Evolutionary conservation across 2,113 vertebrate species (phyloP), one percentile per base, ranked within the genome.

Genomic region (Phylloscopus whistleri): DNA sequence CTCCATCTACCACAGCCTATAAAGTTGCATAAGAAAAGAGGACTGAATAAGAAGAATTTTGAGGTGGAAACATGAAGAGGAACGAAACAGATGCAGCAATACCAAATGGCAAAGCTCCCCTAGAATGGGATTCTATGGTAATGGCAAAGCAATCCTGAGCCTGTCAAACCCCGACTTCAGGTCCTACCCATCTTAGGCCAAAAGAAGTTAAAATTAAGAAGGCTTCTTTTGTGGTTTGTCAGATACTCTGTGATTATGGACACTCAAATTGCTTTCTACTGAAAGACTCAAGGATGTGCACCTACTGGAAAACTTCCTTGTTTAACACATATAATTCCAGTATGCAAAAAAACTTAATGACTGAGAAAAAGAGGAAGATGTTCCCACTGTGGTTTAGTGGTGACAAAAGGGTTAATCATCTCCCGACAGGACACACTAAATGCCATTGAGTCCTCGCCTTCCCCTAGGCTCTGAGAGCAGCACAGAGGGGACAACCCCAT

Each of bases 311-410:
- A 86, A 89, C 94, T 96, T 95, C 95, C 94, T 97, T 82, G 83
- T 97, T 81, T 68, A 84, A 89, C 0, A 0, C 69, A 28, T 76
- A 19, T 95, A 95, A 95, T 94, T 92, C 85, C 88, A 94, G 79
- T 94, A 96, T 95, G 95, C 83, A 94, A 97, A 90, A 90, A 94
- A 92, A 63, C 41, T 46, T 96, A 96, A 94, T 95, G 93, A 95
- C 73, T 62, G 90, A 90, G 88, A 92, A 96, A 96, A 94, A 93
- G 86, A 93, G n/a, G 79, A 90, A 87, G 86, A 92, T 72, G 92
- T 67, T 94, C 56, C 63, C 24, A 1, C 68, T 89, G 80, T 94
- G 76, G 83, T 86, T 95, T 84, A 46, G 73, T 92, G 80, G 88
- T 82, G 62, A 89, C 88, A 89, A 58, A 95, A 90, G 69, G 73